Base-by-base conservation (phyloP, 2,888 invertebrate genomes). In the Hoplodrina ambigua region DNA sequence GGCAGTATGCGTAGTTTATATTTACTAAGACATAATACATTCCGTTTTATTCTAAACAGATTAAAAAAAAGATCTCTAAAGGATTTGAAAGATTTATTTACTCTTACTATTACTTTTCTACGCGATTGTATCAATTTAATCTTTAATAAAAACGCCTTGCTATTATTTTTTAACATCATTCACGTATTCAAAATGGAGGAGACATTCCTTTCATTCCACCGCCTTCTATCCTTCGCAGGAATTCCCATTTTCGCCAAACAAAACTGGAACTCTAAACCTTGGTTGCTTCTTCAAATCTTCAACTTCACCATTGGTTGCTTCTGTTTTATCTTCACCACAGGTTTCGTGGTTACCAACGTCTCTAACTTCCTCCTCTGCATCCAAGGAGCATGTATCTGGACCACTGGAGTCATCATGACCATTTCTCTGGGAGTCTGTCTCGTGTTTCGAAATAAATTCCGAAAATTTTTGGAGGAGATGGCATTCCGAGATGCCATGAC, bases 321-420 rank as follows among this genome's bases (percentile, higher is more conserved):
- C 0, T 90, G 91, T 15, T 93, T 94, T 59, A 69, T 94, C 20
- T 94, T 93, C 54, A 94, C 94, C 0, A 89, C 92, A 0, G 90
- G 85, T 3, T 96, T 93, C 70, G 92, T 94, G 0, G 70, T 88
- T 0, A 66, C 77, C 8, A 90, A 90, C 58, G 76, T 72, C 2
- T 86, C 88, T 0, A 84, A 96, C 66, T 75, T 92, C 0, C 74
- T 89, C 0, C 62, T 91, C 1, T 93, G 91, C 59, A 94, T 95
- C n/a, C 90, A 94, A 86, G 93, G 93, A 0, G 92, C 93, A n/a
- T 93, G 94, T 69, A 90, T 95, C 52, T 96, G 95, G 94, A 90
- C 92, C 0, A 95, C 95, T 0, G 94, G 93, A 3, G 86, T 94
- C 0, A 93, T 94, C 3, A 93, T 94, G 92, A 91, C 92, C 0